Percentiles rank a stretch among this genome's conserved stretches.
Evolutionary conservation across 2,888 invertebrate genomes (phyloP).

Genomic region (Cancer borealis): DNA sequence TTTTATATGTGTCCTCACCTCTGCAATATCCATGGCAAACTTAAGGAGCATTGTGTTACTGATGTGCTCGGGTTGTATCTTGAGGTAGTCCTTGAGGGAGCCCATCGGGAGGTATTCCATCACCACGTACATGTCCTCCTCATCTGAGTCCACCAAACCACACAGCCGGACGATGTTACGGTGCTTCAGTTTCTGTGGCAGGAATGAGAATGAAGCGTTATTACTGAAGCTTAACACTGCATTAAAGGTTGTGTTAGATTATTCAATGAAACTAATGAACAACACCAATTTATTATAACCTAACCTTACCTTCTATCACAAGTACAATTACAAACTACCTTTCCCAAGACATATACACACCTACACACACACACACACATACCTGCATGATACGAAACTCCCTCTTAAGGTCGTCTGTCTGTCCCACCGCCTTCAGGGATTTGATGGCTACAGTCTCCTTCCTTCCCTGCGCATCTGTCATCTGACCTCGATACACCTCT

Average conservation of each 20-base stretch:
- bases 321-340: no score
- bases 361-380: slow-evolving; percentile 65
- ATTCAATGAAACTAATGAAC: no score
- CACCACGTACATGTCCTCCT: slow-evolving; percentile 87
- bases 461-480: slow-evolving; percentile 71
- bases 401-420: slow-evolving; percentile 83
- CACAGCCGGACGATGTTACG: slow-evolving; percentile 93
- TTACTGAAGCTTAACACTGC: not conserved
- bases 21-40: slow-evolving; percentile 91
- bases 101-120: slow-evolving; percentile 94
- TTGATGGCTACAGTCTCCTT: slow-evolving; percentile 76
- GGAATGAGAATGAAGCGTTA: not conserved
- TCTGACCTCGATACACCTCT: slow-evolving; percentile 75
- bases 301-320: no score
- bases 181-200: slow-evolving; percentile 87
- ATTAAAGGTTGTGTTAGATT: no score
- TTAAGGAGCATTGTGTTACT: slow-evolving; percentile 85
- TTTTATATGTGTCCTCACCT: slow-evolving; percentile 82
- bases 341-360: no score
- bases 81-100: slow-evolving; percentile 89
- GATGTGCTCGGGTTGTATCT: slow-evolving; percentile 84
- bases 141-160: slow-evolving; percentile 87
- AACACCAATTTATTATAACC: no score
- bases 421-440: slow-evolving; percentile 69
- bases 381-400: slow-evolving; percentile 95